Evolutionary conservation across 2,113 vertebrate genomes (phyloP), one percentile per base, ranked within the genome.

Genomic region (Lampris megalopsis): DNA sequence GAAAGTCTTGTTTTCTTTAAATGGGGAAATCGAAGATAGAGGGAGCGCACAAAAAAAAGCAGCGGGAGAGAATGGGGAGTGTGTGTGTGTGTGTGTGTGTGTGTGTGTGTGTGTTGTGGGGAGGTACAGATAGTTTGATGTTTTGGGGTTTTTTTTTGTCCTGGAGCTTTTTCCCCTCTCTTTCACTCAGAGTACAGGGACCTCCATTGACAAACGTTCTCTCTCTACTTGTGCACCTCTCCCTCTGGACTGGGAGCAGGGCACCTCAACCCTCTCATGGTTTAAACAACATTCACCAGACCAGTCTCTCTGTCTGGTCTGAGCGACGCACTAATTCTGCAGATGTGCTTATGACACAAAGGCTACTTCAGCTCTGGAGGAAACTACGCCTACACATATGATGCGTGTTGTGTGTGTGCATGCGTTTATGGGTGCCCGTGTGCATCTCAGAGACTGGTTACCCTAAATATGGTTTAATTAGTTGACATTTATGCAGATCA

Each of bases 131-230:
- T 45, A 53, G 63, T 75, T 57, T 43, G 62, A 70, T 74, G 53
- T 63, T 73, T 24, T 24, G 24, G 24, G 24, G 24, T 24, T 24
- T 24, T 24, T 69, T 61, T 5, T 59, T 45, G 40, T 2, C 61
- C 54, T 73, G 77, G 64, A 73, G 73, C 50, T 52, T 43, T 63
- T 72, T 63, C 50, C 13, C 2, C 54, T 73, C 50, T 9, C 54
- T 73, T 43, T 9, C 10, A 71, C 37, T 45, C 37, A 50, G 5
- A 79, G 72, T 35, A 56, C 59, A 60, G 61, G 37, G 1, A 1
- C 60, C 40, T 72, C 57, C 69, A 59, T 80, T 76, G 72, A 63
- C 57, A 62, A 3, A 13, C 38, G n/a, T 24, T 74, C 48, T 11
- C 38, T 11, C 38, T 74, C 48, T 11, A 36, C 24, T 60, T 10